Base-by-base conservation (phyloP, 2,888 invertebrate species). In the Watsonalla binaria region DNA sequence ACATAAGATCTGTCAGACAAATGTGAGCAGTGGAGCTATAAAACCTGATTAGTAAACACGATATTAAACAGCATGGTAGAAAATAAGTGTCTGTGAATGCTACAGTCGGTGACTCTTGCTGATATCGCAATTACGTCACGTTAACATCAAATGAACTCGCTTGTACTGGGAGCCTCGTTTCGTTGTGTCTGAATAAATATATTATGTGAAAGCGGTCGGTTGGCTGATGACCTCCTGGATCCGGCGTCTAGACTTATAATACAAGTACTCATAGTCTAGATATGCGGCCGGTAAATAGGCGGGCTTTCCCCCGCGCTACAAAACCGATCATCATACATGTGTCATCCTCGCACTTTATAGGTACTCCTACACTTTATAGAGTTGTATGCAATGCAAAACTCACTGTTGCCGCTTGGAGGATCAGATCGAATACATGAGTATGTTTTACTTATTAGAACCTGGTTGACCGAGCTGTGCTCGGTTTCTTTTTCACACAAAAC, bases 201-300 rank as follows among this genome's bases (percentile, higher is more conserved):
- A 42, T 77, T 74, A 79, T 78, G 84, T 86, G 86, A 87, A 88
- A 88, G 86, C 82, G 70, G 70, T 62, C 66, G 72, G 69, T 70
- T 76, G 74, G 76, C 81, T 76, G 74, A 75, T 82, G 86, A 86
- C 86, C 86, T 86, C 84, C 87, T 84, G 84, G 81, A 86, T 76
- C 76, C 75, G 78, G 74, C 77, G 87, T 89, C 88, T 89, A 89
- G 89, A 89, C 88, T 80, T 75, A 42, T 11, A 11, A 37, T 37
- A 2, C 24, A 4, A 24, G 76, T 79, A 84, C 80, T 86, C 84
- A 86, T 80, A 83, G 82, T 84, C 82, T 86, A 83, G 82, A 83
- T 82, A 82, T 80, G 80, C 80, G 74, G 69, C 68, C 70, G 72
- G 68, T 76, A 80, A 81, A 84, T 73, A 79, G 78, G 75, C 74